These are phyloP conservation scores for Rhinichthys klamathensis DNA, from an alignment of 2,113 vertebrate species.

Conservation along the genomic window DNA sequence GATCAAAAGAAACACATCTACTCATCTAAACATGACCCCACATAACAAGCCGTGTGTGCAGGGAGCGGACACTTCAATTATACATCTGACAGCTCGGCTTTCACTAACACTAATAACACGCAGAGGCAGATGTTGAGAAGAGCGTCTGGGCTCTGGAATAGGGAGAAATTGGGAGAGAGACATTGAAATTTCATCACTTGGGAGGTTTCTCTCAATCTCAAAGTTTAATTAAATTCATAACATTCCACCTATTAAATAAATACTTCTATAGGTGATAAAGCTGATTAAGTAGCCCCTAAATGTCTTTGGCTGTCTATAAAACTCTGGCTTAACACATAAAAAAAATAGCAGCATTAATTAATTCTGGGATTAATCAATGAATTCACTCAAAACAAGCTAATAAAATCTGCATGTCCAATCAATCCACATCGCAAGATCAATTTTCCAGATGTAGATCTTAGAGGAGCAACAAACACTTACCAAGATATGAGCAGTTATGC, in stretches of 20 bases:
- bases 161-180: constrained; percentile 25
- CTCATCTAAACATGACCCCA: constrained; percentile 68
- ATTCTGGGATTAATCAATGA: constrained; percentile 16
- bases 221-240: constrained; percentile 41
- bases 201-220: constrained; percentile 29
- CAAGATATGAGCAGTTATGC: not conserved
- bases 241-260: constrained; percentile 19
- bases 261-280: constrained; percentile 34
- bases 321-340: not conserved
- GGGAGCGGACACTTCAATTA: constrained; percentile 70
- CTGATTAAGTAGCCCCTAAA: constrained; percentile 7
- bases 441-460: not conserved
- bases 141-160: constrained; percentile 21
- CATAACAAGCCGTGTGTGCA: constrained; percentile 58
- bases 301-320: not conserved
- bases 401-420: constrained; percentile 16
- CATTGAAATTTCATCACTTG: constrained; percentile 56
- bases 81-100: constrained; percentile 69
- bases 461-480: not conserved
- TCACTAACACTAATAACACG: constrained; percentile 70
- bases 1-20: constrained; percentile 72
- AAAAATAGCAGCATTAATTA: not conserved
- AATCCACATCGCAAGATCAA: not conserved
- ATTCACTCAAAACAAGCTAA: constrained; percentile 14
- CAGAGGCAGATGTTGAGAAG: constrained; percentile 29